A percentile compares a stretch with the other conserved stretches of the same genome.
These are phyloP conservation scores for Dynastes hyllus DNA, from an alignment of 2,888 invertebrate species.

Conservation along the genomic window DNA sequence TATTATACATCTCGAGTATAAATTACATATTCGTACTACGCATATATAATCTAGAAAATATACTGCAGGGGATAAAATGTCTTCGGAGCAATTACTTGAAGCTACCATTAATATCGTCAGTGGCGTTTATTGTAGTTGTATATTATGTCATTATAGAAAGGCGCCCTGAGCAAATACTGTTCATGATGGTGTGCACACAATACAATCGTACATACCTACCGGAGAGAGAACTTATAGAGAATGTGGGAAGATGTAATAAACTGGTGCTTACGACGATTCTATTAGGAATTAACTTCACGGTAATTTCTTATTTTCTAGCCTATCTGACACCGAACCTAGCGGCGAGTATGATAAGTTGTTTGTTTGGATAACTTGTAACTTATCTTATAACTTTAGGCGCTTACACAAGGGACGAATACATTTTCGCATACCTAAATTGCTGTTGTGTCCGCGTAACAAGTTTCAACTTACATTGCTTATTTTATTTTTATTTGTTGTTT, in stretches of 20 bases:
- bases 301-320: conserved; percentile 30
- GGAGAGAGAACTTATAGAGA: not conserved
- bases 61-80: conserved; percentile 26
- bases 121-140: conserved; percentile 38
- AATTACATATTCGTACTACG: conserved; percentile 5
- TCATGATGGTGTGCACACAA: not conserved
- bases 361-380: not conserved
- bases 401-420: not conserved
- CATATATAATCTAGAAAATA: conserved; percentile 14
- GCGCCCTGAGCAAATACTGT: conserved; percentile 31
- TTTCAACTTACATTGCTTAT: too few species aligned
- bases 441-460: not conserved
- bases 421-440: conserved; percentile 3
- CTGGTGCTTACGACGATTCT: conserved; percentile 14
- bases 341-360: conserved; percentile 8
- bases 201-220: not conserved
- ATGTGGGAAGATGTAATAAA: conserved; percentile 40
- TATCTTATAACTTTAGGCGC: not conserved
- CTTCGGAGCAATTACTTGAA: conserved; percentile 35
- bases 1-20: not conserved
- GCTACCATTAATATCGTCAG: conserved; percentile 28
- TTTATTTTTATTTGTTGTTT: too few species aligned
- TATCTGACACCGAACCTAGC: not conserved
- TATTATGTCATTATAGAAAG: conserved; percentile 41
- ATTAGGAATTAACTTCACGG: conserved; percentile 24